Conservation (phyloP, 2,113 vertebrate genomes). For the Malaclemys terrapin region DNA sequence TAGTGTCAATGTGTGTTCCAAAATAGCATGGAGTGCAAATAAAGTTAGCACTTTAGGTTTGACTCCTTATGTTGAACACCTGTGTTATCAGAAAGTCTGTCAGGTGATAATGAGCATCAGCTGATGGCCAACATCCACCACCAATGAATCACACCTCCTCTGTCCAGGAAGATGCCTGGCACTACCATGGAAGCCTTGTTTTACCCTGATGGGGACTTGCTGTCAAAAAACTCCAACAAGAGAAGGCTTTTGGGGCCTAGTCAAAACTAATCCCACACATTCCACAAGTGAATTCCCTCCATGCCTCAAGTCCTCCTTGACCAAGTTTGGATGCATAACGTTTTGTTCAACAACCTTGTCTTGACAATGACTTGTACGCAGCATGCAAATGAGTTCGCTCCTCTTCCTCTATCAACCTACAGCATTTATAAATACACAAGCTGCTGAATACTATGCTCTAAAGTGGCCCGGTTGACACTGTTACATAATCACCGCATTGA, state of each 20-base stretch:
- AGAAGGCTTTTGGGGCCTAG: not conserved
- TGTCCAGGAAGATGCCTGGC: not conserved
- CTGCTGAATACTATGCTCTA: not conserved
- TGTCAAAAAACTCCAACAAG: not conserved
- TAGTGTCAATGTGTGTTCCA: not conserved
- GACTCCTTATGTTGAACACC: not conserved
- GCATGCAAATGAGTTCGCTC: not conserved
- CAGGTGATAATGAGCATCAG: not conserved
- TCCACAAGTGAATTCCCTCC: not conserved
- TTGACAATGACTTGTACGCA: not conserved
- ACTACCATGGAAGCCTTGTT: not conserved
- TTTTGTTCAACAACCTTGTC: not conserved
- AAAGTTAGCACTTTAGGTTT: not conserved
- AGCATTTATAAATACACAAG: not conserved
- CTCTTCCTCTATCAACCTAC: not conserved
- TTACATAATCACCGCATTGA: not conserved
- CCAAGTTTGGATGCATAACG: not conserved
- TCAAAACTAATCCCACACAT: not conserved
- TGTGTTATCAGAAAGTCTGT: not conserved
- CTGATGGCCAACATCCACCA: not conserved
- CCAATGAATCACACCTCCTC: not conserved
- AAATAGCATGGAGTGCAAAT: not conserved
- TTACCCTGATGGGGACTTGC: not conserved
- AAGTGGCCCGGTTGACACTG: not conserved
- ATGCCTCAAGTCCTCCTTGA: not conserved